phyloP scores from a whole-genome alignment of 1,140 invertebrate species.

The Heliconius eleuchia region DNA sequence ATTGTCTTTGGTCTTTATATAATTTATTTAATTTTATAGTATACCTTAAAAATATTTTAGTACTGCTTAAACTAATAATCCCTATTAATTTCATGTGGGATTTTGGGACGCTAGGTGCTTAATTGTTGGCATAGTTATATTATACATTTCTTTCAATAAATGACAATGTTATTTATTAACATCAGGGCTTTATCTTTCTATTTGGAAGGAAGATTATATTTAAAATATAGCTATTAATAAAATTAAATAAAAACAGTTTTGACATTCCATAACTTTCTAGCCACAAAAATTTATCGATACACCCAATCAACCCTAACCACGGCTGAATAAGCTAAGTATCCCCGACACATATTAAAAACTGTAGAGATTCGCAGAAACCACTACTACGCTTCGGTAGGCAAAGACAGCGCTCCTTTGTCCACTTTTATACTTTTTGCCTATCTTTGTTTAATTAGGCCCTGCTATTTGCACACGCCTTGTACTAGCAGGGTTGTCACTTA shows the following conservation, averaged over 20 bases:
- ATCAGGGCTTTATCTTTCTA: neutral
- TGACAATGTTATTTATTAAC: neutral
- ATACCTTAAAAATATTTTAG: too few species aligned
- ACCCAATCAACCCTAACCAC: conserved; percentile 32
- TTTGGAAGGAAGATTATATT: neutral
- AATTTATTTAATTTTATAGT: too few species aligned
- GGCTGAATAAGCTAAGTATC: conserved; percentile 62
- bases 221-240: neutral
- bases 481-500: conserved; percentile 9
- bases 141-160: neutral
- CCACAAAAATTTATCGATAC: conserved; percentile 29
- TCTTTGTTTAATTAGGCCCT: conserved; percentile 50
- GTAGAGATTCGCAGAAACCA: conserved; percentile 62
- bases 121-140: too few species aligned
- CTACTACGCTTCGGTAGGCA: conserved; percentile 49
- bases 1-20: neutral
- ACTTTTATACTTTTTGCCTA: conserved; percentile 50
- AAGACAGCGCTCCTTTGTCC: conserved; percentile 47
- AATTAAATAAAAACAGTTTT: too few species aligned
- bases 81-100: neutral
- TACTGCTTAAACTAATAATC: too few species aligned
- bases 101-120: too few species aligned
- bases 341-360: conserved; percentile 58
- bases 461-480: conserved; percentile 37
- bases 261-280: neutral